phyloP scores from a whole-genome alignment of 2,888 invertebrate genomes.

The Dilophus febrilis region DNA sequence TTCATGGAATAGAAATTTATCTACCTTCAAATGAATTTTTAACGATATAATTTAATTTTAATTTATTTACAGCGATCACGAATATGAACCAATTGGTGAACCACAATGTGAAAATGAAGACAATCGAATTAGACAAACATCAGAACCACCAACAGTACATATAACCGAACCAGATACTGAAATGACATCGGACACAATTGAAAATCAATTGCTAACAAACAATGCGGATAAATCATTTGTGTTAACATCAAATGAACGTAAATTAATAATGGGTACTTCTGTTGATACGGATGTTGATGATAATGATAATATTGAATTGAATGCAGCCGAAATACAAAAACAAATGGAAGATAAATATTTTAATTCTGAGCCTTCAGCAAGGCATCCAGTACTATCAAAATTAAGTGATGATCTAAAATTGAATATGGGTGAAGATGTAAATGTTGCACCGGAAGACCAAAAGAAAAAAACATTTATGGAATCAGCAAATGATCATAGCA shows the following conservation, averaged over 20 bases:
- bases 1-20: no score
- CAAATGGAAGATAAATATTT: constrained; percentile 46
- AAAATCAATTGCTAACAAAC: no score
- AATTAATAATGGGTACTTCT: no score
- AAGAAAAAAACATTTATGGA: constrained; percentile 34
- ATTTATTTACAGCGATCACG: constrained; percentile 79
- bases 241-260: no score
- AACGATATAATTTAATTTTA: no score
- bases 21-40: no score
- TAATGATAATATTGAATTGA: constrained; percentile 34
- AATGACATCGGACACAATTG: no score
- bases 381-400: constrained; percentile 26
- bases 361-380: constrained; percentile 36
- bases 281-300: constrained; percentile 33
- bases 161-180: not conserved
- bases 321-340: constrained; percentile 40
- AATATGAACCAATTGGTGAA: constrained; percentile 77
- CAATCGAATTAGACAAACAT: constrained; percentile 7
- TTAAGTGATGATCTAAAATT: constrained; percentile 30
- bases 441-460: constrained; percentile 16
- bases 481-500: constrained; percentile 32
- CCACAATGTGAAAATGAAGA: constrained; percentile 25
- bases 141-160: not conserved
- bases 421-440: constrained; percentile 40
- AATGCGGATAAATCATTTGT: no score